Base-by-base conservation (phyloP, 1,140 invertebrate genomes). In the Drosophila parabipectinata region DNA sequence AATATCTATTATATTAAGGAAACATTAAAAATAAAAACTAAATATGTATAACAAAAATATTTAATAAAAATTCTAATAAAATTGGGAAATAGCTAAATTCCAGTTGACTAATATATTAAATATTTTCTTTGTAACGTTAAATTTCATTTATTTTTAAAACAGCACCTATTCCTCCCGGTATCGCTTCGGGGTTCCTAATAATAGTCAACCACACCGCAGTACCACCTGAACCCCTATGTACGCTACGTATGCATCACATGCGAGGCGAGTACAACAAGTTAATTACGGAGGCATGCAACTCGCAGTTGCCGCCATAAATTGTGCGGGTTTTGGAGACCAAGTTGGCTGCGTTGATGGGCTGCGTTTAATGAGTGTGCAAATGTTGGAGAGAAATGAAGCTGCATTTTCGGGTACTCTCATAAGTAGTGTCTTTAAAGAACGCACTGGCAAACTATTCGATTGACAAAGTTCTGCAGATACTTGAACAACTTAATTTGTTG, bases 291-390 rank as follows among this genome's bases (percentile, higher is more conserved):
- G 82, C 79, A 66, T 78, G 78, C 82, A 78, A 63, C 39, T 66
- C 72, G 77, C 57, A 63, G 60, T 56, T 66, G 45, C 59, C 62
- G 53, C 58, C 61, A 75, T 85, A 88, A 85, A 85, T 87, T 82
- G 47, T 62, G 82, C 69, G 74, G 81, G 82, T 63, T 66, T 77
- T 45, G 57, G 57, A 60, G 60, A 66, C 57, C 51, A 34, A 44
- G 50, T 61, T 28, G 6, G 26, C 26, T 28, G 26, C 26, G 26
- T 28, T 63, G 57, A 41, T 67, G 48, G 54, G 41, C 72, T 60
- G 47, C 77, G 54, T 84, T 84, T 84, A 84, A 87, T 84, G 81
- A 84, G 81, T 81, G 82, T 74, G 82, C 77, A 84, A 87, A 85
- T 69, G 51, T 69, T 69, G 67, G 21, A 2, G 30, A 12, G 10